These are phyloP conservation scores for Sphaerophoria taeniata DNA, from an alignment of 2,888 invertebrate genomes.

Conservation along the genomic window DNA sequence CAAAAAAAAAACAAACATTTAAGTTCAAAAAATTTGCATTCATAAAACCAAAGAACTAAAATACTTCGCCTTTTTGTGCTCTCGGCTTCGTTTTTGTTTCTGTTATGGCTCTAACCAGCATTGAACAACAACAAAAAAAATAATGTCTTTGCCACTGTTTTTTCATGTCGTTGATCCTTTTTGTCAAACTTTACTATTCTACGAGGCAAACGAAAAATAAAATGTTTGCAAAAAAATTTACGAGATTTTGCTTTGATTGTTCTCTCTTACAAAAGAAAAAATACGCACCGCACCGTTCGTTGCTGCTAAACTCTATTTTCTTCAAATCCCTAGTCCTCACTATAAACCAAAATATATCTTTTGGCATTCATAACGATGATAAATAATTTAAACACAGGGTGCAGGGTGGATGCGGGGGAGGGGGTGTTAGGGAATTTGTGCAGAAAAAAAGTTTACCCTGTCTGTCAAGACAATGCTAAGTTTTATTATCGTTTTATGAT, in stretches of 20 bases:
- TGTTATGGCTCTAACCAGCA: conserved; percentile 34
- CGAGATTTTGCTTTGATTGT: conserved; percentile 47
- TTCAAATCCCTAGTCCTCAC: conserved; percentile 20
- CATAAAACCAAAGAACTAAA: conserved; percentile 69
- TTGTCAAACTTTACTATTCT: conserved; percentile 67
- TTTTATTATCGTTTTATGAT: conserved; percentile 68
- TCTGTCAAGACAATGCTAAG: conserved; percentile 38
- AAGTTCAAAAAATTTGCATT: conserved; percentile 71
- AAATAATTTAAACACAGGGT: conserved; percentile 23
- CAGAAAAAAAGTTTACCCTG: conserved; percentile 46
- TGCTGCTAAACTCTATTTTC: conserved; percentile 10
- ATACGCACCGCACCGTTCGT: background rate
- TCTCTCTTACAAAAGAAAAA: background rate
- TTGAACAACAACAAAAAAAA: conserved; percentile 28
- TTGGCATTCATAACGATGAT: conserved; percentile 69
- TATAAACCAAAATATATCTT: conserved; percentile 48
- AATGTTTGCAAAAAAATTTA: conserved; percentile 52
- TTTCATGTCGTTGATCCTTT: conserved; percentile 67
- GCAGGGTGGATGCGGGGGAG: conserved; percentile 30
- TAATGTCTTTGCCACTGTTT: conserved; percentile 70
- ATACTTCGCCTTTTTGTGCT: conserved; percentile 38
- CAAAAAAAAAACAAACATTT: conserved; percentile 52
- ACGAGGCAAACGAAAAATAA: conserved; percentile 28
- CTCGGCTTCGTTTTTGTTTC: conserved; percentile 15
- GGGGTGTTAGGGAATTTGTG: conserved; percentile 47